These are phyloP conservation scores for Chrysolina haemoptera DNA, from an alignment of 2,888 invertebrate genomes.

Conservation along the genomic window DNA sequence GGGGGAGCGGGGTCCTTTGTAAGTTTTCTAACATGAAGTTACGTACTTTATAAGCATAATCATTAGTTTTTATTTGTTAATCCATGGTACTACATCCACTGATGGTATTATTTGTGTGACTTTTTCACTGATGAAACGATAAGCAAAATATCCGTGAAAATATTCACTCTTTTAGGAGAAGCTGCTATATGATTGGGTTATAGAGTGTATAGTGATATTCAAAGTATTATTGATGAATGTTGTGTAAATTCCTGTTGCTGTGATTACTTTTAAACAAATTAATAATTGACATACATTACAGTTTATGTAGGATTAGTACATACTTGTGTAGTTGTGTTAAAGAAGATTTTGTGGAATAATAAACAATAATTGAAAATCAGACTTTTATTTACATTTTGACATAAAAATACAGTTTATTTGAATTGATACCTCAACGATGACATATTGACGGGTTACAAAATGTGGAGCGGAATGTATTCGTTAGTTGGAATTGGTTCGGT, in stretches of 20 bases:
- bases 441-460: too few relatives aligned
- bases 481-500: too few relatives aligned
- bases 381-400: neutral
- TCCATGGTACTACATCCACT: too few relatives aligned
- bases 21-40: too few relatives aligned
- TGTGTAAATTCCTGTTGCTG: conserved; percentile 70
- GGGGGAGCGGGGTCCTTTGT: too few relatives aligned
- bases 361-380: conserved; percentile 49
- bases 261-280: conserved; percentile 67
- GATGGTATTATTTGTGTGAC: too few relatives aligned
- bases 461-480: too few relatives aligned
- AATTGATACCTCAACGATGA: too few relatives aligned
- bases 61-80: too few relatives aligned
- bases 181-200: conserved; percentile 34
- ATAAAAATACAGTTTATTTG: conserved; percentile 10
- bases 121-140: too few relatives aligned
- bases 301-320: conserved; percentile 62
- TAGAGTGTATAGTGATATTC: conserved; percentile 59
- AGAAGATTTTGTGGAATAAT: conserved; percentile 67
- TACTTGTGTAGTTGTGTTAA: conserved; percentile 68
- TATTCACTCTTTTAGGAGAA: conserved; percentile 11
- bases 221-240: conserved; percentile 61
- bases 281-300: conserved; percentile 59
- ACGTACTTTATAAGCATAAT: too few relatives aligned
- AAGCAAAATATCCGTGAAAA: neutral